These are phyloP conservation scores for Temnopleurus reevesii DNA, from an alignment of 53 echinoderm and acorn worm genomes.

Conservation along the genomic window DNA sequence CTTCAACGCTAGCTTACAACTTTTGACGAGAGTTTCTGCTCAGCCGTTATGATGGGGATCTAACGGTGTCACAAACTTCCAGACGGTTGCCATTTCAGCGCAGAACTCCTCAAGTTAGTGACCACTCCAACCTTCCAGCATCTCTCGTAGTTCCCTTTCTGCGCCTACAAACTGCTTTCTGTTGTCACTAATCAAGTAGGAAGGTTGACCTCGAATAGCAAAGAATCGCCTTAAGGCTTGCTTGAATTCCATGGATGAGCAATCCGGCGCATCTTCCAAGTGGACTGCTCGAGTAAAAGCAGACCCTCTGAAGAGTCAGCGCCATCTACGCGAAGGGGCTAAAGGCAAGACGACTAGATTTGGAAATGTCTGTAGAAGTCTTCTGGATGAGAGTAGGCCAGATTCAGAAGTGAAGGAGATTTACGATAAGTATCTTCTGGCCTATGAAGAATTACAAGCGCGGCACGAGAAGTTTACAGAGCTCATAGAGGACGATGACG, in stretches of 20 bases:
- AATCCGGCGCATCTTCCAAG: slow-evolving; percentile 68
- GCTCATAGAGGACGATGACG: neutral
- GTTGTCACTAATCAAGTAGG: slow-evolving; percentile 68
- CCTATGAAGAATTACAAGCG: neutral
- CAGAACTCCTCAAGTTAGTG: slow-evolving; percentile 69
- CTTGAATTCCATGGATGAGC: slow-evolving; percentile 61
- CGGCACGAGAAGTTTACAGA: neutral
- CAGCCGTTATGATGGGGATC: slow-evolving; percentile 85
- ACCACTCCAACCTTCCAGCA: slow-evolving; percentile 65
- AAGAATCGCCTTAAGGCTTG: slow-evolving; percentile 71
- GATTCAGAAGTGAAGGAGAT: too few species aligned
- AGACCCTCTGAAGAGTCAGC: too few species aligned
- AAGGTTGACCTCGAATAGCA: slow-evolving; percentile 71
- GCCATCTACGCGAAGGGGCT: too few species aligned
- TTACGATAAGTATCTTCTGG: too few species aligned
- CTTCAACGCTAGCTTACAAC: slow-evolving; percentile 69
- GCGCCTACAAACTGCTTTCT: slow-evolving; percentile 73
- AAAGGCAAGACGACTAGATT: too few species aligned
- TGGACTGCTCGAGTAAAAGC: slow-evolving; percentile 78
- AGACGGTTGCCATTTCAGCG: slow-evolving; percentile 60
- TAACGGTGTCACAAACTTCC: slow-evolving; percentile 74
- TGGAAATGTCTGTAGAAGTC: too few species aligned
- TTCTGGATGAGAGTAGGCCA: too few species aligned
- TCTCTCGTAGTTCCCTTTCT: slow-evolving; percentile 59
- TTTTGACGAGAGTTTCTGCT: slow-evolving; percentile 74